phyloP scores from a whole-genome alignment of 1,140 invertebrate genomes.

The Sycophaga agraensis region DNA sequence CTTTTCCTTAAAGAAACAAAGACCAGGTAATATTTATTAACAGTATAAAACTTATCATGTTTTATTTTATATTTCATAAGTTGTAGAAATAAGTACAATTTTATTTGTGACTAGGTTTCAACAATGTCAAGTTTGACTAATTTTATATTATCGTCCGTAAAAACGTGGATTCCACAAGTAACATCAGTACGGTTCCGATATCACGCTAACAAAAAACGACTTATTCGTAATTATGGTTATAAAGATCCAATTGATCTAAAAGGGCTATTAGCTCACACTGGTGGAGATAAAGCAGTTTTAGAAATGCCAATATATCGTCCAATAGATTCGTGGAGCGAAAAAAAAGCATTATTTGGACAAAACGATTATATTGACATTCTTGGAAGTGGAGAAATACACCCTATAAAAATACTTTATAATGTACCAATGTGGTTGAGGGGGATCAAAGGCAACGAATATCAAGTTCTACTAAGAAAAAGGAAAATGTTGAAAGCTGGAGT shows the following conservation, averaged over 20 bases:
- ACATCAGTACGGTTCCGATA: slow-evolving; percentile 63
- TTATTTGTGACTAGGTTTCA: too few species aligned
- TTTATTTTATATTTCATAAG: too few species aligned
- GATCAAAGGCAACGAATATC: slow-evolving; percentile 77
- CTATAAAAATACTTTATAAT: slow-evolving; percentile 78
- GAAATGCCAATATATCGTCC: slow-evolving; percentile 73
- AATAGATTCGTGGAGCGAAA: slow-evolving; percentile 72
- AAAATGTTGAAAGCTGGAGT: slow-evolving; percentile 63
- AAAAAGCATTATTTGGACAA: slow-evolving; percentile 84
- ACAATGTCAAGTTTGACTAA: slow-evolving; percentile 43
- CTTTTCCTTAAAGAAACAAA: not conserved
- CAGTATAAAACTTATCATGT: too few species aligned
- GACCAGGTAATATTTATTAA: too few species aligned
- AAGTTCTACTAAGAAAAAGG: slow-evolving; percentile 74
- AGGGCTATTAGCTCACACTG: slow-evolving; percentile 69
- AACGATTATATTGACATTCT: slow-evolving; percentile 97
- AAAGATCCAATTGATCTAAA: slow-evolving; percentile 65
- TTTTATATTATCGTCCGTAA: slow-evolving; percentile 22
- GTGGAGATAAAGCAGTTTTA: slow-evolving; percentile 52
- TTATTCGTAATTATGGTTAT: slow-evolving; percentile 70
- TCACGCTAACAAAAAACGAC: slow-evolving; percentile 68
- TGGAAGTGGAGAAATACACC: slow-evolving; percentile 78
- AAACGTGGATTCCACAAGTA: slow-evolving; percentile 50
- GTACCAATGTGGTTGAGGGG: slow-evolving; percentile 86
- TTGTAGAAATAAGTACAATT: too few species aligned